A percentile compares a stretch with the other conserved stretches of the same genome.
Evolutionary conservation across 2,113 vertebrate genomes (phyloP).

Genomic region (Hydrolagus affinis): DNA sequence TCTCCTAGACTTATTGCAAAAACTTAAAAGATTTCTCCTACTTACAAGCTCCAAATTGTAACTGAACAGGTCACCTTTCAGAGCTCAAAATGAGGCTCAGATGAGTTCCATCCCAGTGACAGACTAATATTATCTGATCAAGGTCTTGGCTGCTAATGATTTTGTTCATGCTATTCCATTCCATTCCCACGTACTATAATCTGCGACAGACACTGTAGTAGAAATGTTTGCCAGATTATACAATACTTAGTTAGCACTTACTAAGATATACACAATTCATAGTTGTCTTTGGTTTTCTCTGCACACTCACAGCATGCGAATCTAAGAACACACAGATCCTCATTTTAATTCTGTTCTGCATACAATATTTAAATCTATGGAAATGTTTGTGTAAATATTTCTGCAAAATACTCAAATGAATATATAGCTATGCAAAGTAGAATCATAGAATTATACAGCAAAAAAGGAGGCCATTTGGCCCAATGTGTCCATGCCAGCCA

Average conservation of each 20-base stretch:
- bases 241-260: neutral
- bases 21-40: no score
- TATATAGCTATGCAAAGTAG: neutral
- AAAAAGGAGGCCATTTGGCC: no score
- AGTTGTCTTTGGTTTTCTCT: neutral
- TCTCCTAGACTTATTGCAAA: no score
- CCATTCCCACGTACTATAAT: neutral
- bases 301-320: neutral
- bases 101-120: neutral
- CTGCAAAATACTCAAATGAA: neutral
- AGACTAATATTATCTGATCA: neutral
- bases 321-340: neutral
- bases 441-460: no score
- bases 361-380: neutral
- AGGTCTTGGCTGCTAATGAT: neutral
- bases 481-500: no score
- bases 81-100: no score
- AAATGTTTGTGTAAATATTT: neutral
- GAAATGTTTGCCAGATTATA: neutral
- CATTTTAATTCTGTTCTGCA: neutral
- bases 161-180: no score
- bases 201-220: neutral
- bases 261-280: neutral
- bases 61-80: no score
- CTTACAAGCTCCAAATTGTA: no score